Base-by-base conservation (phyloP, 2,113 vertebrate species). In the Tympanuchus pallidicinctus region DNA sequence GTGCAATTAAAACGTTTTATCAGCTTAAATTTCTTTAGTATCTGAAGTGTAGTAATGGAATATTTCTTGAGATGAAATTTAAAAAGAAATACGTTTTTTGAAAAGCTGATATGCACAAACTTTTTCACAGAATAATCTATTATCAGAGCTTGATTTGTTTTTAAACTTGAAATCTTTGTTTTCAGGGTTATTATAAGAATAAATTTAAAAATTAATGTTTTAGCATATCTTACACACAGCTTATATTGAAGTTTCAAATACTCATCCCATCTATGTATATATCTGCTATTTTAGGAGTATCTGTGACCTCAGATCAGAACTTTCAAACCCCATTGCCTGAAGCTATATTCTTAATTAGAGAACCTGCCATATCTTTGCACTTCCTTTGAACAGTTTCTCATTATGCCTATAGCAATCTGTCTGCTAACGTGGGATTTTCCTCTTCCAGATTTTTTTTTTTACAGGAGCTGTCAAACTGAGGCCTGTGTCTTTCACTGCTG, bases 91-190 rank as follows among this genome's bases (percentile, higher is more conserved):
- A 27, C 12, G 25, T 15, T 52, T 57, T 60, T 75, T 73, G 32
- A 0, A 2, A 66, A 75, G 11, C 67, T 74, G 27, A 66, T 86
- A 38, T 77, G 42, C 42, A 38, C 34, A 61, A 47, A 1, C 5
- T 32, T 77, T 40, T 43, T 77, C 28, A 83, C 6, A 54, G 30
- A 45, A 36, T 66, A 85, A 61, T 38, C 52, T 73, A 4, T 90
- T 87, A 61, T 56, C 43, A 88, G 45, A 72, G 3, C 19, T 72
- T 90, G 32, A 71, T 80, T 89, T 91, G 66, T 36, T 86, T 91
- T 56, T 79, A 38, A 82, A n/a, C 60, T 67, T 74, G 42, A 65
- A 74, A 56, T 30, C 1, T 60, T 94, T 76, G 15, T 24, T 85
- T 74, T 43, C 3, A 24, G 77, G 61, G 25, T 71, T 81, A 65